A percentile compares a stretch with the other conserved stretches of the same genome.
Conservation (phyloP, 2,797 vertebrate genomes). For the Rhinoraja longicauda region DNA sequence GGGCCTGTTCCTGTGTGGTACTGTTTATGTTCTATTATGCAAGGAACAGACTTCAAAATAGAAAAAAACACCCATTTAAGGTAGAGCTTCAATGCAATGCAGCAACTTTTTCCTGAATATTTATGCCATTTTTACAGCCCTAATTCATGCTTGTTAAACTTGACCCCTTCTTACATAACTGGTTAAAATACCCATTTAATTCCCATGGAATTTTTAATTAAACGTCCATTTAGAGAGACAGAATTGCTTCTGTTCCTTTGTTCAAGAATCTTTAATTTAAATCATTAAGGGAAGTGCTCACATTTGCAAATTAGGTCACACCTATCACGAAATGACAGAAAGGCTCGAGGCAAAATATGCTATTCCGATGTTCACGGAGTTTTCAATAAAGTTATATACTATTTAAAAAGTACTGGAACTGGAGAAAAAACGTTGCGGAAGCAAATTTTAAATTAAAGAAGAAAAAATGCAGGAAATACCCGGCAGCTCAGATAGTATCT, state of each 20-base stretch:
- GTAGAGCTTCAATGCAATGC: not conserved
- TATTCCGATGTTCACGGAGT: no score
- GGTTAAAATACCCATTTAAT: not conserved
- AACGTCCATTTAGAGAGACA: not conserved
- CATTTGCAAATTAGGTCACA: no score
- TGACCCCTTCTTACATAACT: not conserved
- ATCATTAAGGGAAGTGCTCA: not conserved
- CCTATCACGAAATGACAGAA: no score
- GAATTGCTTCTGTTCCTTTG: not conserved
- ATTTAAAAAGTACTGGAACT: no score
- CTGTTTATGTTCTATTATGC: no score
- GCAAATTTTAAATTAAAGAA: no score
- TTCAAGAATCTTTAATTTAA: not conserved
- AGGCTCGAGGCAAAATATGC: no score
- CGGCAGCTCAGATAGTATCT: no score
- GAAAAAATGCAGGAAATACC: no score
- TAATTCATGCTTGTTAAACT: not conserved
- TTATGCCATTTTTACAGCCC: not conserved
- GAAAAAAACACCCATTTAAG: not conserved
- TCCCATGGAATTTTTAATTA: not conserved
- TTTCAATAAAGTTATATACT: no score
- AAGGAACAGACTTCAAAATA: not conserved
- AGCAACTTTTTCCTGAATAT: not conserved
- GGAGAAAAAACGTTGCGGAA: no score
- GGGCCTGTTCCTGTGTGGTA: no score